These are phyloP conservation scores for Philonicus albiceps DNA, from an alignment of 2,888 invertebrate species.

Conservation along the genomic window DNA sequence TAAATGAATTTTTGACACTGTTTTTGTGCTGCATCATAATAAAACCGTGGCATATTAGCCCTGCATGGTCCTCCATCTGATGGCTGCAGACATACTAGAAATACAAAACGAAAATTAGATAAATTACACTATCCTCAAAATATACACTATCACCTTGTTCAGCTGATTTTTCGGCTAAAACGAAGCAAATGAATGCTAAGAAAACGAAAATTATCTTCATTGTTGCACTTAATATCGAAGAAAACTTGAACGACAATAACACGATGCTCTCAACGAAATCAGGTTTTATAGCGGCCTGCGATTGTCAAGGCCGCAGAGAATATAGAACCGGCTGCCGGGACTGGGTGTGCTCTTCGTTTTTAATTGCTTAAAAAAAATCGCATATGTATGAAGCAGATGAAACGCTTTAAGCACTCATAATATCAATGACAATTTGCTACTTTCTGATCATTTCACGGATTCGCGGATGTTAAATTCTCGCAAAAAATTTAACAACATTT, in stretches of 20 bases:
- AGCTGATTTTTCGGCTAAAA: neutral
- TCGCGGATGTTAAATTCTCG: neutral
- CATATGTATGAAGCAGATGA: neutral
- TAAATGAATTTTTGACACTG: slow-evolving; percentile 80
- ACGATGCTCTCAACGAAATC: neutral
- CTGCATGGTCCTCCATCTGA: slow-evolving; percentile 73
- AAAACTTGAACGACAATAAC: neutral
- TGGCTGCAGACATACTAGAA: neutral
- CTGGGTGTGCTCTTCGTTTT: neutral
- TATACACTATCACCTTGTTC: neutral
- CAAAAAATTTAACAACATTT: neutral
- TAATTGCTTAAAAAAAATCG: neutral
- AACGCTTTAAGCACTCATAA: neutral
- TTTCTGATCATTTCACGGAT: neutral
- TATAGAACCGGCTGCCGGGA: neutral
- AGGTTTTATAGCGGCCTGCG: neutral
- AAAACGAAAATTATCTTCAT: neutral
- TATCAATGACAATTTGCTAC: neutral
- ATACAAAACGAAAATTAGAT: neutral
- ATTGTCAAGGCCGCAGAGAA: neutral
- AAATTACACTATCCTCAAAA: neutral
- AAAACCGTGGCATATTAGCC: slow-evolving; percentile 77
- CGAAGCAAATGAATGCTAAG: neutral
- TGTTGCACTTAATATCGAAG: neutral
- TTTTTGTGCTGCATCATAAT: slow-evolving; percentile 71